Percentiles rank a stretch among this genome's conserved stretches.
phyloP scores from a whole-genome alignment of 2,113 vertebrate species.

The Rhizomys pruinosus region DNA sequence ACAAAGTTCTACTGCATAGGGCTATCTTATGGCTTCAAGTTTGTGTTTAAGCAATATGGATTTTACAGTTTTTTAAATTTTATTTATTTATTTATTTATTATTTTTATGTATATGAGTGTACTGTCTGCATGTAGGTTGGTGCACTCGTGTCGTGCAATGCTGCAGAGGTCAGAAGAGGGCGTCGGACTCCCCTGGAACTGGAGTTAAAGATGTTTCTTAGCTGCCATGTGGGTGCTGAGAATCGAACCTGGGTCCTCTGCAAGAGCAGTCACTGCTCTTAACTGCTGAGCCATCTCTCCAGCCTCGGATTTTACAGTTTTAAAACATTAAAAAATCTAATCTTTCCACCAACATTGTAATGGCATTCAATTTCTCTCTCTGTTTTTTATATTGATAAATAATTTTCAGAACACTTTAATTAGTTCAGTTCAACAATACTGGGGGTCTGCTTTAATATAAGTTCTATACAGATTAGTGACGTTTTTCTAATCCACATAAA shows the following conservation, averaged over 20 bases:
- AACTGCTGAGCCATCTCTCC: no score
- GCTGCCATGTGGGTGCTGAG: no score
- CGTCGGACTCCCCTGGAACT: no score
- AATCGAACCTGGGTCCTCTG: no score
- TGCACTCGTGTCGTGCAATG: no score
- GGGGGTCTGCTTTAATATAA: background rate
- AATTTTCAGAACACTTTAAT: background rate
- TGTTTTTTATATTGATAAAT: background rate
- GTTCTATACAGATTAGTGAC: background rate
- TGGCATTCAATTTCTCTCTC: background rate
- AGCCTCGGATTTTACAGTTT: constrained; percentile 20
- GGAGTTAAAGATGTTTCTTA: no score
- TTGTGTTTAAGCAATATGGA: background rate
- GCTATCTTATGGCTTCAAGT: background rate
- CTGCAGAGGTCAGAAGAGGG: no score
- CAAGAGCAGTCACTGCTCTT: no score
- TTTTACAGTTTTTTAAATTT: no score
- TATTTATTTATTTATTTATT: no score
- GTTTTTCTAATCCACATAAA: background rate
- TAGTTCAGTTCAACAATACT: background rate
- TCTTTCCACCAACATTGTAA: background rate
- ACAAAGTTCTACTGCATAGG: background rate
- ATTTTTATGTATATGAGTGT: no score
- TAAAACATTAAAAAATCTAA: background rate
- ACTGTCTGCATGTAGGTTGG: no score